Evolutionary conservation across 2,888 invertebrate genomes (phyloP), one percentile per base, ranked within the genome.

Genomic region (Amiota mariae): DNA sequence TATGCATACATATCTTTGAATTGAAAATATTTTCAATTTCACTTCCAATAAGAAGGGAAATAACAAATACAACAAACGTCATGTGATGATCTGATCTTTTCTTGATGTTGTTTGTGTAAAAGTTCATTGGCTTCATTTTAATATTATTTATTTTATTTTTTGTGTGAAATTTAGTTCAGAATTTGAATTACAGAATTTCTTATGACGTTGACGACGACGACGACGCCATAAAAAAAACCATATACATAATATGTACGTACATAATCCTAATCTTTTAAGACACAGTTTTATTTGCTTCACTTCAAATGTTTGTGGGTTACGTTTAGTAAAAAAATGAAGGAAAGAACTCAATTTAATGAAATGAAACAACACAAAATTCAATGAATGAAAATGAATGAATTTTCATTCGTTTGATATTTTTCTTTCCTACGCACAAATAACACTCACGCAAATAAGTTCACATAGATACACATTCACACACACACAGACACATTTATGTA

Each of bases 1-100:
- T 24, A 24, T 24, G 2, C 8, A 2, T 36, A 6, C 8, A 36
- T 36, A 36, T 36, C 4, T 73, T 70, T 63, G 68, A 72, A 71
- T 78, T 72, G 73, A 71, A 76, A 78, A 72, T 77, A 70, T 76
- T 76, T 73, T 51, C 48, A 68, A 68, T 51, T 20, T 18, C 20
- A 49, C 8, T 49, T 49, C 54, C 51, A 68, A 66, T 54, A 71
- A 61, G 51, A 77, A 72, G 72, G 77, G 77, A 77, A 77, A 74
- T 71, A 68, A 67, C 70, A 72, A 36, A 36, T 56, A 71, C 72
- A 71, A 71, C 8, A 36, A 36, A 36, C 36, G 36, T 36, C 36
- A 36, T 36, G 36, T 36, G 36, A 36, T 36, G 36, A 36, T 36
- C 8, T 36, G 36, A 36, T 36, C 36, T 36, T 13, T 77, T 75